Base-by-base conservation (phyloP, 2,797 vertebrate species). In the Sandelia bainsii region DNA sequence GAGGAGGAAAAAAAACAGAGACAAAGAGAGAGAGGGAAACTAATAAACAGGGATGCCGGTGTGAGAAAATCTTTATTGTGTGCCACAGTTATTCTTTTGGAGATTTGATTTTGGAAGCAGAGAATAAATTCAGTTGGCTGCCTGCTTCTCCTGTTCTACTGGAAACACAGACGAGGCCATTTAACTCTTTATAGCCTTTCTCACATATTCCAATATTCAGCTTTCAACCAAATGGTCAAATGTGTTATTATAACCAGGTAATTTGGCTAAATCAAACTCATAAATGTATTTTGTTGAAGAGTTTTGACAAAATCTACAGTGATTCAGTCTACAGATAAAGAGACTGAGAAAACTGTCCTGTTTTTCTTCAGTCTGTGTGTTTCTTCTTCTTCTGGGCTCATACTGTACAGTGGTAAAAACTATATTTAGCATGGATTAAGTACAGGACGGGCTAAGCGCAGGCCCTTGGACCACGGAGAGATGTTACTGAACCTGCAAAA, bases 81-180 rank as follows among this genome's bases (percentile, higher is more conserved):
- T 77, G 37, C 22, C 39, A 54, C 61, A 64, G 37, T 74, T 69
- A 64, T 71, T 72, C 52, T 77, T 51, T 22, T 11, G 20, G 61
- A 85, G 65, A 81, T 79, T 71, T 76, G 62, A 81, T 86, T 83
- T 80, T 51, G 44, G 34, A 34, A 39, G 77, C 52, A 23, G 22
- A 72, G 45, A 78, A 68, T 65, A 69, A 57, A 85, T 66, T 68
- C 52, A 64, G 50, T 22, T 1, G 25, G 27, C 19, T 51, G 72
- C 57, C 42, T 60, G 65, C 14, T 25, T 71, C 50, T 63, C 40
- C 62, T 45, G 46, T 13, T 74, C 48, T 29, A 22, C 42, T 45
- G 42, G 42, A 29, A 65, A 34, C 57, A 54, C 59, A 80, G 12
- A 57, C 9, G 46, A 80, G 27, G 27, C 29, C 25, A 22, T 70